Percentiles rank a stretch among this genome's conserved stretches.
phyloP scores from a whole-genome alignment of 2,797 vertebrate species.

The Parauchenoglanis punctatus region DNA sequence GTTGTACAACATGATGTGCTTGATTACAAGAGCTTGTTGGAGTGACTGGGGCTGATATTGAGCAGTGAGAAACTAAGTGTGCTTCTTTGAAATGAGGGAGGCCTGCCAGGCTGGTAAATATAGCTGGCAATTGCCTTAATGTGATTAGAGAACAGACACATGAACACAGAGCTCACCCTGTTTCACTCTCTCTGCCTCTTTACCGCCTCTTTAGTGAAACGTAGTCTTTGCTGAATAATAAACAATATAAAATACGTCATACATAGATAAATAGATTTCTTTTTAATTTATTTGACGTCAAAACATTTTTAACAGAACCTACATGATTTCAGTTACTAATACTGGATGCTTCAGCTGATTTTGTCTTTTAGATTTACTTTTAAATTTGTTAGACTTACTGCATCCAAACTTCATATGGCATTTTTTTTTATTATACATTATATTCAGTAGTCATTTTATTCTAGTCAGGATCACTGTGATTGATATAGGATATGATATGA shows the following conservation, averaged over 20 bases:
- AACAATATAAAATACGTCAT: not conserved
- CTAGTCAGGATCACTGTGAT: no score
- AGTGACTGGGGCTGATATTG: conserved; percentile 36
- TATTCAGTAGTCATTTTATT: not conserved
- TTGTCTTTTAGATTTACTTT: not conserved
- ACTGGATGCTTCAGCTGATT: not conserved
- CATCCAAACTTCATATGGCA: not conserved
- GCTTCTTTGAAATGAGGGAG: conserved; percentile 27
- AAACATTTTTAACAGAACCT: not conserved
- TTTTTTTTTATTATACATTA: not conserved
- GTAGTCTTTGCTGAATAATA: not conserved
- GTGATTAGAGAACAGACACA: not conserved
- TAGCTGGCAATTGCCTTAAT: conserved; percentile 13
- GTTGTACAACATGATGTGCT: conserved; percentile 7
- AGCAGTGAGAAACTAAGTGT: not conserved
- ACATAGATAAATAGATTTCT: not conserved
- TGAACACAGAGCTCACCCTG: not conserved
- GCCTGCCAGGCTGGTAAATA: conserved; percentile 26
- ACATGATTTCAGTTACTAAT: not conserved
- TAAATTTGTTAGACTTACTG: not conserved
- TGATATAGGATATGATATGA: not conserved
- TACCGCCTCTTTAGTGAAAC: not conserved
- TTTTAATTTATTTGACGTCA: not conserved
- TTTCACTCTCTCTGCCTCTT: not conserved
- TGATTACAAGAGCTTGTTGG: conserved; percentile 11